These are phyloP conservation scores for Cantharis flavilabris DNA, from an alignment of 2,888 invertebrate genomes.

Conservation along the genomic window DNA sequence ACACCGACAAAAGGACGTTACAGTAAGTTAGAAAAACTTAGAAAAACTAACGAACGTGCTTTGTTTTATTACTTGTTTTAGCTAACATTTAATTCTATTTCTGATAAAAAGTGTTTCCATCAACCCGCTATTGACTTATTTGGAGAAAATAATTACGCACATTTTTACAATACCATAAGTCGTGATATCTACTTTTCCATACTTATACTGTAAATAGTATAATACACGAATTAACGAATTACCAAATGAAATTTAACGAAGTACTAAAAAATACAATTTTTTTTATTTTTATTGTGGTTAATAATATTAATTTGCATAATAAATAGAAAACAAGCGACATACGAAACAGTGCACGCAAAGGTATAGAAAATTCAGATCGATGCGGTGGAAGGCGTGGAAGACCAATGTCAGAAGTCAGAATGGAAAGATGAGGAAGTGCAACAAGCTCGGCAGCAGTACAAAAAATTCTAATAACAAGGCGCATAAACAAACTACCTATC, in stretches of 20 bases:
- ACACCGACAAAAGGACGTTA: conserved; percentile 38
- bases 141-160: conserved; percentile 38
- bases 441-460: background rate
- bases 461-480: background rate
- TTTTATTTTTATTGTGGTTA: background rate
- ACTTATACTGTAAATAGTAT: background rate
- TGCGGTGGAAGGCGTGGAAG: background rate
- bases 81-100: conserved; percentile 30
- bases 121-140: conserved; percentile 33
- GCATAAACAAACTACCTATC: too few species aligned
- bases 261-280: background rate
- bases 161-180: conserved; percentile 8
- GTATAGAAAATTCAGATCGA: background rate
- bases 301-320: background rate
- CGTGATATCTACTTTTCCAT: background rate
- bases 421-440: background rate
- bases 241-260: background rate
- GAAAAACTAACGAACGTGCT: conserved; percentile 38
- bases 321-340: too few species aligned
- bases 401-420: background rate
- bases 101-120: conserved; percentile 11
- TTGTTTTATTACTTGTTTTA: conserved; percentile 36
- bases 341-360: too few species aligned
- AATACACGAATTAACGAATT: background rate
- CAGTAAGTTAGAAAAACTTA: conserved; percentile 23